Evolutionary conservation across 2,113 vertebrate genomes (phyloP), one percentile per base, ranked within the genome.

Genomic region (Salminus brasiliensis): DNA sequence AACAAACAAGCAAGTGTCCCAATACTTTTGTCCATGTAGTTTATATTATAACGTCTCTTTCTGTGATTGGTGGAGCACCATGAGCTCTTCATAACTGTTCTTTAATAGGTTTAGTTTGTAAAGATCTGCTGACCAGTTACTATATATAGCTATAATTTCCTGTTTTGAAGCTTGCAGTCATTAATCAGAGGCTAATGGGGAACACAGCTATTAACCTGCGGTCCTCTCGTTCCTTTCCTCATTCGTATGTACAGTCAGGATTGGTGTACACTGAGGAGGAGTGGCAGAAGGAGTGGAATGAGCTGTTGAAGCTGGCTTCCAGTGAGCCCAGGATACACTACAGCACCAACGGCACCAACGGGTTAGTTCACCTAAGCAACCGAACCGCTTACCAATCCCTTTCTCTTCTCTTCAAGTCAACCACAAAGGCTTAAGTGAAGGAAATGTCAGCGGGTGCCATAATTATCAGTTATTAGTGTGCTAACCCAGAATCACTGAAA

Each of bases 211-310:
- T 59, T 43, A 25, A 0, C 13, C n/a, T 12, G 23, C 15, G 43
- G 43, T 59, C 82, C 70, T 66, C 55, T 29, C 32, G 15, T 77
- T 74, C 81, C 55, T 83, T 65, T 83, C 72, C 74, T 29, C 0
- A 86, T 73, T 76, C 81, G 63, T 74, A 15, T 23, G 47, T 84
- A 41, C 87, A 99, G 98, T 99, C 98, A 0, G 97, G 98, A 0
- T 92, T 99, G 43, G 95, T 99, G 41, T 99, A 98, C 91, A 98
- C 96, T 0, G 98, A 99, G 83, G 97, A 99, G 21, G 98, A 99
- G 83, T 99, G 98, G 98, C 97, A 98, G 92, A 98, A 96, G 81
- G 98, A 99, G 85, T 99, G 98, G 98, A 96, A 97, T 0, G 98
- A 99, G 81, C 89, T 97, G 82, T 90, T 98, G 88, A 93, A 99